Percentiles rank a stretch among this genome's conserved stretches.
Evolutionary conservation across 1,140 invertebrate species (phyloP).

Genomic region (Melitaea cinxia): DNA sequence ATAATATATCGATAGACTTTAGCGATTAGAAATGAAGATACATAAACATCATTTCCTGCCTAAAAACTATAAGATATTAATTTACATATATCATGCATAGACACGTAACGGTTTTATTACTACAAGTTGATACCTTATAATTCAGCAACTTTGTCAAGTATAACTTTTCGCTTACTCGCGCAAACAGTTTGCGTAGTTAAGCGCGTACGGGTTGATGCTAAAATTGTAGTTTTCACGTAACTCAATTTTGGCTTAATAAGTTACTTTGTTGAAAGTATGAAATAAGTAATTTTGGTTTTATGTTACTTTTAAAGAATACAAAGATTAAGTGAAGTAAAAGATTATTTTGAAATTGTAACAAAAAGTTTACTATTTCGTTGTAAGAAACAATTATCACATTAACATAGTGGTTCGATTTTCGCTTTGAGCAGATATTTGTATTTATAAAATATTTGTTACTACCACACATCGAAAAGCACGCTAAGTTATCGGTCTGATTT

Average conservation of each 20-base stretch:
- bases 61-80: too few species aligned
- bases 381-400: not conserved
- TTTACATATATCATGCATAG: too few species aligned
- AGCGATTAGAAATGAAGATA: too few species aligned
- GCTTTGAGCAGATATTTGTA: too few species aligned
- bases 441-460: too few species aligned
- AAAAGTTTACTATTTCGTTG: not conserved
- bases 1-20: too few species aligned
- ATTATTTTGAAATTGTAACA: not conserved
- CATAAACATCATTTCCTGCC: too few species aligned
- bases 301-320: not conserved
- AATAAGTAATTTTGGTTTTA: not conserved
- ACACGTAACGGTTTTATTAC: not conserved
- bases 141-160: not conserved
- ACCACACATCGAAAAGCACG: not conserved
- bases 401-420: too few species aligned
- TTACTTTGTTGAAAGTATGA: not conserved
- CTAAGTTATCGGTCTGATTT: too few species aligned
- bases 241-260: not conserved
- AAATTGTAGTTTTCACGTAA: not conserved
- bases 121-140: not conserved
- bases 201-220: not conserved
- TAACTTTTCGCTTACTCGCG: not conserved
- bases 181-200: not conserved
- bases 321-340: not conserved